phyloP scores from a whole-genome alignment of 2,113 vertebrate species.

The Leptosomus discolor region DNA sequence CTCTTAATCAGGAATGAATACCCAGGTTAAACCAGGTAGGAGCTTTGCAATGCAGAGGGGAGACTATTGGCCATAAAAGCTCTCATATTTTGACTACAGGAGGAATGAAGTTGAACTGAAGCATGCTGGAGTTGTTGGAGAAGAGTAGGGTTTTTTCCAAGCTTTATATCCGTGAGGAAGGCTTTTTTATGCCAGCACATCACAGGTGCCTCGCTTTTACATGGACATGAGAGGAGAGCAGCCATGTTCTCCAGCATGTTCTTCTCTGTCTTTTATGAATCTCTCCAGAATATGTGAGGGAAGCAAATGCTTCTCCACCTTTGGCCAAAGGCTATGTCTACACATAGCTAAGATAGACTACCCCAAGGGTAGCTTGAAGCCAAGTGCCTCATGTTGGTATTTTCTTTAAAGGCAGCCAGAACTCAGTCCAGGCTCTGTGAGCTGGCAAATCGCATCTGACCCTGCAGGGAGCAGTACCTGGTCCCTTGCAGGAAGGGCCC shows the following conservation, averaged over 20 bases:
- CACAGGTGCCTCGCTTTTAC: background rate
- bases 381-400: background rate
- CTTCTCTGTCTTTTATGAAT: background rate
- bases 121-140: background rate
- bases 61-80: background rate
- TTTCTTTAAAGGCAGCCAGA: background rate
- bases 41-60: background rate
- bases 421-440: background rate
- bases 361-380: background rate
- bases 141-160: background rate
- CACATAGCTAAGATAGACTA: background rate
- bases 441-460: background rate
- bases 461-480: background rate
- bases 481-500: background rate
- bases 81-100: background rate
- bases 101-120: background rate
- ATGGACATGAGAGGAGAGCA: background rate
- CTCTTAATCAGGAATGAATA: background rate
- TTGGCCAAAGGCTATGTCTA: background rate
- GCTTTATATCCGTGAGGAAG: background rate
- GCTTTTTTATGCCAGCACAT: background rate
- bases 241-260: background rate
- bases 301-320: background rate
- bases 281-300: background rate
- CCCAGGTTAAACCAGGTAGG: background rate